A percentile compares a stretch with the other conserved stretches of the same genome.
These are phyloP conservation scores for Actinernus sp. DNA, from an alignment of 92 coral and sea anemone genomes.

Conservation along the genomic window DNA sequence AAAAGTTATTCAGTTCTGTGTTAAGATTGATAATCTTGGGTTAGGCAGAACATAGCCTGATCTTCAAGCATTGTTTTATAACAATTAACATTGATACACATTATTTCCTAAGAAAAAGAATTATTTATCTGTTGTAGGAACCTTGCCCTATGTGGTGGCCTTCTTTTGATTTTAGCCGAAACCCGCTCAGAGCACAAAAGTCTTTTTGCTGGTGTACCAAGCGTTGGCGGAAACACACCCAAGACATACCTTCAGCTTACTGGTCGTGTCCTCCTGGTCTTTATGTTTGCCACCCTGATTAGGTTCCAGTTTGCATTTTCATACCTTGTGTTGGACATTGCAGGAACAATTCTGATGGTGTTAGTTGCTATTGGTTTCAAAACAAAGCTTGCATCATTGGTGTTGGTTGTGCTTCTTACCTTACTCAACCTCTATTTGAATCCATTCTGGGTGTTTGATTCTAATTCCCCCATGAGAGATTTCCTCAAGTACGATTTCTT, in stretches of 20 bases:
- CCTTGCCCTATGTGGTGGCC: slow-evolving; percentile 96
- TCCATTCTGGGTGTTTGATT: slow-evolving; percentile 96
- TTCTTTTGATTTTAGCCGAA: slow-evolving; percentile 92
- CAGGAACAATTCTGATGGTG: slow-evolving; percentile 91
- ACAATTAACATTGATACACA: too few species aligned
- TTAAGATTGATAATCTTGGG: too few species aligned
- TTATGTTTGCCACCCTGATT: slow-evolving; percentile 97
- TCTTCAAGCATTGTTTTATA: too few species aligned
- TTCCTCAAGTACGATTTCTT: slow-evolving; percentile 99
- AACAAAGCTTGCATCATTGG: slow-evolving; percentile 96
- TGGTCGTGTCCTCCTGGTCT: slow-evolving; percentile 93
- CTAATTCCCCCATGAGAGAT: slow-evolving; percentile 97
- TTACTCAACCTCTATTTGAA: slow-evolving; percentile 86
- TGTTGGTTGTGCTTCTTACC: slow-evolving; percentile 79
- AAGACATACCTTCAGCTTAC: slow-evolving; percentile 97
- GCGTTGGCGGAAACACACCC: slow-evolving; percentile 95
- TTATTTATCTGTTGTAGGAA: slow-evolving; percentile 55
- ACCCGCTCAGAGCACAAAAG: slow-evolving; percentile 95
- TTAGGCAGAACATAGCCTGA: too few species aligned
- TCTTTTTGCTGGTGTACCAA: slow-evolving; percentile 97
- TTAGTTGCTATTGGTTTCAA: slow-evolving; percentile 95
- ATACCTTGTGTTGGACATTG: slow-evolving; percentile 76
- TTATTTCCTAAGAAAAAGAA: too few species aligned
- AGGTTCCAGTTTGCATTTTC: slow-evolving; percentile 86
- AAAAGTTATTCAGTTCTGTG: too few species aligned